phyloP scores from a whole-genome alignment of 2,797 vertebrate species.

The Characodon lateralis region DNA sequence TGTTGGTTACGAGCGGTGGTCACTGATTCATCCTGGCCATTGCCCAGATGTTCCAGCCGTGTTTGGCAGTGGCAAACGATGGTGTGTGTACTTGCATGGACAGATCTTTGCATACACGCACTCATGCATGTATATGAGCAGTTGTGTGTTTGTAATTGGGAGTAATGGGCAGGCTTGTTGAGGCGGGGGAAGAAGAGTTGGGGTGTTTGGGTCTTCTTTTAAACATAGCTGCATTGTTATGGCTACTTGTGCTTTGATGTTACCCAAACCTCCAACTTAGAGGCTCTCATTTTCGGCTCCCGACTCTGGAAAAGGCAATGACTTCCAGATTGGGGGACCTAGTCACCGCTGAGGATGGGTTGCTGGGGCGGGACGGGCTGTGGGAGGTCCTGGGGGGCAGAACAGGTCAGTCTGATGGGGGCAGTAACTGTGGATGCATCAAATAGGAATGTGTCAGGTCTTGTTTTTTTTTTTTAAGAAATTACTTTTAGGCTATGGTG shows the following conservation, averaged over 20 bases:
- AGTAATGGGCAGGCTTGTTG: slow-evolving; percentile 57
- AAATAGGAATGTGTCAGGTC: neutral
- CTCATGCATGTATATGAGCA: slow-evolving; percentile 37
- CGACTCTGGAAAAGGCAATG: slow-evolving; percentile 77
- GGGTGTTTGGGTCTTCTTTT: slow-evolving; percentile 75
- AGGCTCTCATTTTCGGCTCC: slow-evolving; percentile 81
- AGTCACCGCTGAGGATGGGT: slow-evolving; percentile 37
- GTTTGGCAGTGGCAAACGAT: slow-evolving; percentile 54
- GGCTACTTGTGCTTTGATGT: slow-evolving; percentile 83
- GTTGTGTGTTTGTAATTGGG: slow-evolving; percentile 47
- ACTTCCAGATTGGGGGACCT: slow-evolving; percentile 82
- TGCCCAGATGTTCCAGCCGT: slow-evolving; percentile 72
- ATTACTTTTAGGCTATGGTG: neutral
- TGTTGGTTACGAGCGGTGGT: slow-evolving; percentile 47
- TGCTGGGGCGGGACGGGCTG: slow-evolving; percentile 42
- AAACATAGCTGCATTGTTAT: slow-evolving; percentile 83
- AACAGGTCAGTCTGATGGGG: neutral
- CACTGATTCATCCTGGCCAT: slow-evolving; percentile 68
- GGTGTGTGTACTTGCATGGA: slow-evolving; percentile 49
- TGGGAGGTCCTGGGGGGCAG: slow-evolving; percentile 35
- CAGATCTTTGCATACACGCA: slow-evolving; percentile 54
- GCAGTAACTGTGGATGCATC: neutral
- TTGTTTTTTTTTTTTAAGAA: neutral
- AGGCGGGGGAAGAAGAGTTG: slow-evolving; percentile 34
- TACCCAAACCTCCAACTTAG: slow-evolving; percentile 81